Conservation (phyloP, 2,113 vertebrate species). For the Hemiscyllium ocellatum region DNA sequence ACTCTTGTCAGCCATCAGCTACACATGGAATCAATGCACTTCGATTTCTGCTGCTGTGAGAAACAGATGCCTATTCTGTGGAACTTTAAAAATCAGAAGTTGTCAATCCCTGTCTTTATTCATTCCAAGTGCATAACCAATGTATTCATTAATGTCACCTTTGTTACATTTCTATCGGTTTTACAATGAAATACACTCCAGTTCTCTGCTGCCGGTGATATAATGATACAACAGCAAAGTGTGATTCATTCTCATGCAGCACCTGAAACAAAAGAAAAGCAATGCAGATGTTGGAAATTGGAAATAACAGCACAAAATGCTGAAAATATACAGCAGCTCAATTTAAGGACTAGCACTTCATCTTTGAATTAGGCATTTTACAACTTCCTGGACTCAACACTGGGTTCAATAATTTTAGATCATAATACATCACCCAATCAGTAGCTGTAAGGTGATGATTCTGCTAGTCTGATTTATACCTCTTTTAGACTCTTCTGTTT, state of each 20-base stretch:
- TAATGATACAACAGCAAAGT: neutral
- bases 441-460: too few species aligned
- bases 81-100: neutral
- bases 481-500: too few species aligned
- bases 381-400: too few species aligned
- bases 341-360: too few species aligned
- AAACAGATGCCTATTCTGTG: neutral
- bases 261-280: neutral
- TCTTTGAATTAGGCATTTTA: too few species aligned
- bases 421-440: too few species aligned
- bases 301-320: too few species aligned
- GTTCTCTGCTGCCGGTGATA: neutral
- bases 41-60: neutral
- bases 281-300: too few species aligned
- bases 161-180: neutral
- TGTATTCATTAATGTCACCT: neutral
- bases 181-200: neutral
- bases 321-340: too few species aligned
- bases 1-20: too few species aligned
- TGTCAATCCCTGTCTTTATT: neutral
- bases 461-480: too few species aligned
- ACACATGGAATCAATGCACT: neutral
- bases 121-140: neutral
- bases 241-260: neutral
- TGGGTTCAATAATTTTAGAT: too few species aligned